phyloP scores from a whole-genome alignment of 2,797 vertebrate species.

The Ammospiza maritima region DNA sequence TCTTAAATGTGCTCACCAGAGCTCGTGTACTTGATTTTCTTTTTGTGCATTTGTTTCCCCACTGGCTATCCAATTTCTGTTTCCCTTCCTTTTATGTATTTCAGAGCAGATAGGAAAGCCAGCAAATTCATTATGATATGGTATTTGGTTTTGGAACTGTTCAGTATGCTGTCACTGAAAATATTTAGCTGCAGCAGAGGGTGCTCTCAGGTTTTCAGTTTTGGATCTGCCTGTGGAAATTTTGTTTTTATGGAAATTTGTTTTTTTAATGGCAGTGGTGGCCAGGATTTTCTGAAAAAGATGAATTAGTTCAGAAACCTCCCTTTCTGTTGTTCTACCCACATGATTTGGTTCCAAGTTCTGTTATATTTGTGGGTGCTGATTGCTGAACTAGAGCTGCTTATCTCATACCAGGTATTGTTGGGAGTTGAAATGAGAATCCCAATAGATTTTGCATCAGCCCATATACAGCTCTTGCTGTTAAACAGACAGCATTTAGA shows the following conservation, averaged over 20 bases:
- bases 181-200: background rate
- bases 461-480: background rate
- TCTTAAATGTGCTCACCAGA: background rate
- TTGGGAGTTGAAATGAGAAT: background rate
- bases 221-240: background rate
- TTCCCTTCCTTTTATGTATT: background rate
- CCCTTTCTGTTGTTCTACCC: rapidly evolving
- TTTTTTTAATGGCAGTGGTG: background rate
- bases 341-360: background rate
- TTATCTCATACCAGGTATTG: background rate
- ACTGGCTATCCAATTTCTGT: background rate
- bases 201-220: background rate
- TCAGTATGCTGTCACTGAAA: background rate
- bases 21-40: background rate
- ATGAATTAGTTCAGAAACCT: background rate
- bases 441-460: background rate
- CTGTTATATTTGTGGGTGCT: background rate
- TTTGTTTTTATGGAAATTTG: background rate
- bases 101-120: background rate
- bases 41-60: background rate
- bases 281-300: background rate
- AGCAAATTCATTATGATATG: background rate
- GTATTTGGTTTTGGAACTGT: background rate
- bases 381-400: background rate
- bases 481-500: background rate